Conservation (phyloP, 2,888 invertebrate genomes). For the Lottia scabra region DNA sequence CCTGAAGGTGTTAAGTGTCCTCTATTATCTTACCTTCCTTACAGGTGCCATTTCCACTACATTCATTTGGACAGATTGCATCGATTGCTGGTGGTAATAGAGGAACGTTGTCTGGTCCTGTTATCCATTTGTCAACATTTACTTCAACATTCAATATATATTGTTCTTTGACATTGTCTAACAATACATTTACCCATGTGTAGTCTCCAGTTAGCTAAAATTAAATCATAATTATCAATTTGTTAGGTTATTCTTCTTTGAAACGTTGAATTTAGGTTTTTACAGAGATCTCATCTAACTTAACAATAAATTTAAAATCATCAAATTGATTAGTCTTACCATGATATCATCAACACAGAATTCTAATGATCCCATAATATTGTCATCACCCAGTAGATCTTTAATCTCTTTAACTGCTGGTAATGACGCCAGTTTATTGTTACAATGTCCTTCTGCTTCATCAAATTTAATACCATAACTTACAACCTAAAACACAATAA, state of each 20-base stretch:
- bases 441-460: background rate
- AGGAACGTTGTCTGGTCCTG: constrained; percentile 8
- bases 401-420: background rate
- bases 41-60: constrained; percentile 31
- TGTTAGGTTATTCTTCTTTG: too few species aligned
- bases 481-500: background rate
- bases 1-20: too few species aligned
- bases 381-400: background rate
- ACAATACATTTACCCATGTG: constrained; percentile 17
- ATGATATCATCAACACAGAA: constrained; percentile 29
- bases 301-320: too few species aligned
- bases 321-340: constrained; percentile 18
- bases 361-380: constrained; percentile 1
- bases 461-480: background rate
- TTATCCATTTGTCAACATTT: constrained; percentile 28
- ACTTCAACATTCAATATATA: constrained; percentile 27
- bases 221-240: background rate
- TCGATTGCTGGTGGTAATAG: constrained; percentile 15
- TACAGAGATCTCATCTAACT: too few species aligned
- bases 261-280: too few species aligned
- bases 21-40: constrained; percentile 27
- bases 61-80: constrained; percentile 34
- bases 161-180: constrained; percentile 28
- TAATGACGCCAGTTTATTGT: background rate
- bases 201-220: constrained; percentile 25